Percentiles rank a stretch among this genome's conserved stretches.
phyloP scores from a whole-genome alignment of 2,888 invertebrate species.

The Ophonus ardosiacus region DNA sequence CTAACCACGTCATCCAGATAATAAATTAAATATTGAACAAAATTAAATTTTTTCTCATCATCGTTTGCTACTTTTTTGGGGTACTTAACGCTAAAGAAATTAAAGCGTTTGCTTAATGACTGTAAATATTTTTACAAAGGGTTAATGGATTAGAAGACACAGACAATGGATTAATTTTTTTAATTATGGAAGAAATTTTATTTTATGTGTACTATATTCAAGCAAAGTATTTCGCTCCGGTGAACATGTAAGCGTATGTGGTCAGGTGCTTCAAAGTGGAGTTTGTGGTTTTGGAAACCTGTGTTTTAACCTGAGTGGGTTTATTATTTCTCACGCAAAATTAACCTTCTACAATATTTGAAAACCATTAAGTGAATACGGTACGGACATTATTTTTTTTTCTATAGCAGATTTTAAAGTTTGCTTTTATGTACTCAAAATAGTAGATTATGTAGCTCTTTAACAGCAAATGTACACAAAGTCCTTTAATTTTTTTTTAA shows the following conservation, averaged over 20 bases:
- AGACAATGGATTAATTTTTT: background rate
- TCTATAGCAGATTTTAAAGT: too few species aligned
- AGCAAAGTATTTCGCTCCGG: too few species aligned
- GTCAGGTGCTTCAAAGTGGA: too few species aligned
- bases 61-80: background rate
- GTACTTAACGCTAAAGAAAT: background rate
- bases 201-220: background rate
- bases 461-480: too few species aligned
- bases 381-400: too few species aligned
- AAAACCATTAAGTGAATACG: too few species aligned
- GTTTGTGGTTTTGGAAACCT: background rate
- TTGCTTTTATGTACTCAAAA: too few species aligned
- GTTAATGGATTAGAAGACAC: background rate
- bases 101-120: constrained; percentile 17
- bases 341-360: too few species aligned
- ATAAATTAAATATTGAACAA: background rate
- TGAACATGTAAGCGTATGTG: too few species aligned
- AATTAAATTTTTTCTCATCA: background rate
- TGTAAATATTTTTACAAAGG: background rate
- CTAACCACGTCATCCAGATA: background rate
- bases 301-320: background rate
- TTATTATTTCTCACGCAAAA: too few species aligned
- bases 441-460: too few species aligned
- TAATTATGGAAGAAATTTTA: background rate
- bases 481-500: too few species aligned